These are phyloP conservation scores for Porites lobata DNA, from an alignment of 92 coral and sea anemone species.

Conservation along the genomic window DNA sequence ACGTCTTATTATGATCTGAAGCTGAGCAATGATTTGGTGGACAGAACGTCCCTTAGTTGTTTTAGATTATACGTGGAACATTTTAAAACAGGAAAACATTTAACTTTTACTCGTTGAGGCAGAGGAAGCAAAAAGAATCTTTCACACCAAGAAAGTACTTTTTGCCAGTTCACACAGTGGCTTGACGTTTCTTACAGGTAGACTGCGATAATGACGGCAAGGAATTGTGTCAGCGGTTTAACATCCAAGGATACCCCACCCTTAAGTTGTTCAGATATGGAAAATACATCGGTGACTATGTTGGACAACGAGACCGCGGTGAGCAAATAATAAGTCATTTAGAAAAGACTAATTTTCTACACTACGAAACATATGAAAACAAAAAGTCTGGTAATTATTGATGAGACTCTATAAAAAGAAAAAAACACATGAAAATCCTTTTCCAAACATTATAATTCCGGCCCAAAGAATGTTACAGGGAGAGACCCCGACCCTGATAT, in stretches of 20 bases:
- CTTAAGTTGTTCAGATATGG: constrained; percentile 93
- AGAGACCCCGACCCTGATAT: too few species aligned
- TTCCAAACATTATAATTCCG: too few species aligned
- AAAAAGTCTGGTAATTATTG: neutral
- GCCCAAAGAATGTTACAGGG: too few species aligned
- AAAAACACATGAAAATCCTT: too few species aligned
- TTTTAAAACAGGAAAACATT: too few species aligned
- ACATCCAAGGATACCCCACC: constrained; percentile 93
- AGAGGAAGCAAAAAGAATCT: neutral
- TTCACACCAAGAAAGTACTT: neutral
- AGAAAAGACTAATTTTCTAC: neutral
- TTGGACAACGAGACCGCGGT: constrained; percentile 90
- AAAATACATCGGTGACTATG: constrained; percentile 88
- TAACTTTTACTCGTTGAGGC: neutral
- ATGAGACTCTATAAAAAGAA: too few species aligned
- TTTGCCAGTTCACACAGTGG: neutral
- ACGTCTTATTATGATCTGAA: neutral
- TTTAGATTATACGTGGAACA: too few species aligned
- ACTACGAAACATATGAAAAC: neutral
- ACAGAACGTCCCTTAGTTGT: too few species aligned
- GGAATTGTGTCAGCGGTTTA: constrained; percentile 81
- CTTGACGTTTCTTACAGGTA: constrained; percentile 46
- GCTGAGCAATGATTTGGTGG: too few species aligned
- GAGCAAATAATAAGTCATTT: constrained; percentile 11
- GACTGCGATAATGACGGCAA: constrained; percentile 84